A percentile compares a stretch with the other conserved stretches of the same genome.
Evolutionary conservation across 2,113 vertebrate species (phyloP).

Genomic region (Seriola aureovittata): DNA sequence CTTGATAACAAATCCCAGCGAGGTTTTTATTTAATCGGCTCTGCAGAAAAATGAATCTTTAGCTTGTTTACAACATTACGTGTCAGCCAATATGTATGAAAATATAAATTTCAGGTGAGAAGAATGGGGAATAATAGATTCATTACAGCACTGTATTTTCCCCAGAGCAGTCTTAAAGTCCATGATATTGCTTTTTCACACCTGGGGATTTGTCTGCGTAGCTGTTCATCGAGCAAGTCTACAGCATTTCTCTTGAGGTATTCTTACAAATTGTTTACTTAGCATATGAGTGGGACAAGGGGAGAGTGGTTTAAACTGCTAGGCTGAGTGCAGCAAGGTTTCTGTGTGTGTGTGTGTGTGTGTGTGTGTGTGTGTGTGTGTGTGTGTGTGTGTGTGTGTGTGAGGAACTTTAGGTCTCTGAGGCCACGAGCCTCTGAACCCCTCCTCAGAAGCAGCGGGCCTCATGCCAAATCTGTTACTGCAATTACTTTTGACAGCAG

Average conservation of each 20-base stretch:
- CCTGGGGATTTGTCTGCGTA: slow-evolving; percentile 58
- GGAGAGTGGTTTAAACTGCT: neutral
- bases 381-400: neutral
- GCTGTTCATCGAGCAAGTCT: slow-evolving; percentile 38
- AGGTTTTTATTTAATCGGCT: slow-evolving; percentile 5
- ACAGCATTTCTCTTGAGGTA: slow-evolving; percentile 28
- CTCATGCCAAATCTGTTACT: slow-evolving; percentile 48
- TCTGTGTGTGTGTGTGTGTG: neutral
- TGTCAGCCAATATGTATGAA: neutral
- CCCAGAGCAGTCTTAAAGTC: slow-evolving; percentile 31
- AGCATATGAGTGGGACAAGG: slow-evolving; percentile 31
- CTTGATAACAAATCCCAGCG: neutral
- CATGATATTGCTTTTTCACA: slow-evolving; percentile 56
- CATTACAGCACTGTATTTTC: slow-evolving; percentile 8
- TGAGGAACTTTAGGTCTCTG: slow-evolving; percentile 8
- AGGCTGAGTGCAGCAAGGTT: slow-evolving; percentile 20
- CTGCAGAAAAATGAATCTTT: neutral
- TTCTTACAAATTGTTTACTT: slow-evolving; percentile 50
- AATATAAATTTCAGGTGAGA: slow-evolving; percentile 6
- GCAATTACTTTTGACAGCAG: slow-evolving; percentile 61
- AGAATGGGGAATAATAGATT: slow-evolving; percentile 37
- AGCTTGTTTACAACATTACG: neutral
- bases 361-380: neutral
- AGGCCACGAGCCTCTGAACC: slow-evolving; percentile 33
- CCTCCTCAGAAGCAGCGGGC: slow-evolving; percentile 26